Evolutionary conservation across 2,113 vertebrate species (phyloP), one percentile per base, ranked within the genome.

Genomic region (Actenoides hombroni): DNA sequence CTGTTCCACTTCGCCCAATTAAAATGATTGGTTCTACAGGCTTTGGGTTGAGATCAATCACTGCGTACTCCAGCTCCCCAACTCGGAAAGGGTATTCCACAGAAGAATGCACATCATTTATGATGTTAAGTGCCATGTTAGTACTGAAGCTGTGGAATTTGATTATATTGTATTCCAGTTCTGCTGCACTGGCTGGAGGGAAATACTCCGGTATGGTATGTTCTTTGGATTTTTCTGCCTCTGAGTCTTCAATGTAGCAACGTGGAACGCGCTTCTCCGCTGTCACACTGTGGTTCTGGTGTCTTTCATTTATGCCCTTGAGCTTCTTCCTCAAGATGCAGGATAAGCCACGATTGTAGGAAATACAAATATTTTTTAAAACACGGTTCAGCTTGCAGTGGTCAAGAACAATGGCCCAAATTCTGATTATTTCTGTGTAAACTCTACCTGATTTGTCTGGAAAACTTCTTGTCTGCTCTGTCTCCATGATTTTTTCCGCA

Each of bases 61-160:
- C 97, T 0, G 98, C 97, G 0, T 98, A 98, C 78, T 98, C 98
- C 11, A 98, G 88, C 84, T 98, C 98, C 3, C 98, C 98, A 25
- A 98, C 98, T 37, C 98, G 93, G 90, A 98, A 98, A 4, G 98
- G 98, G 87, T 98, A 98, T 84, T 98, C 98, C 63, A 98, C 98
- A 7, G 97, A 95, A 9, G 94, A 93, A 10, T 95, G 97, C 21
- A 95, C 96, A 61, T 98, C 98, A 5, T 93, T 98, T 57, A 98
- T 96, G 79, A 98, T 98, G 88, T 98, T 98, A 56, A 97, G 97
- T 0, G 98, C 98, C 98, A 98, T 98, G 90, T 97, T 97, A 71
- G 97, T 98, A 94, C 98, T 98, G 96, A 98, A 98, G 94, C 98
- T 98, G 87, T 98, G 98, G 83, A 98, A 98, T 86, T 98, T 98